Evolutionary conservation across 2,888 invertebrate genomes (phyloP), one percentile per base, ranked within the genome.

Genomic region (Julus scandinavius): DNA sequence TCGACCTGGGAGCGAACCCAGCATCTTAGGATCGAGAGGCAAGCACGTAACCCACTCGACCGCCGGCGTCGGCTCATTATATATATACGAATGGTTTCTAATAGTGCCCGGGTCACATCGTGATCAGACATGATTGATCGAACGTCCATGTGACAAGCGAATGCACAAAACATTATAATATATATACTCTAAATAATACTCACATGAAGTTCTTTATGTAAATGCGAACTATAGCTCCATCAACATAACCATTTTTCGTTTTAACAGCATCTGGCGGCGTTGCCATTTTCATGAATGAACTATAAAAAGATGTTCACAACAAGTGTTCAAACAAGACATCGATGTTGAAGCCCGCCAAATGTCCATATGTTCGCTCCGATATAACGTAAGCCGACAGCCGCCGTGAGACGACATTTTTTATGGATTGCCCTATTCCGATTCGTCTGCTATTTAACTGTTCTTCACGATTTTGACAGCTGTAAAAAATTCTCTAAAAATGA

Each of bases 401-500:
- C 29, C 29, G 29, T 49, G 6, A 49, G 2, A 13, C 1, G 9
- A 49, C 49, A 49, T 49, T 9, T 9, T 49, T 49, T 49, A 49
- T 49, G 49, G 49, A 49, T 2, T 9, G 49, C 49, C 49, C 49
- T 49, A 49, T 6, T 6, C 49, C 9, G 1, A 49, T 49, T 13
- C 29, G 29, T 29, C 29, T 29, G 29, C 29, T 29, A 29, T 29
- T 29, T 29, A 29, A 29, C 29, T 7, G 29, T 29, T 11, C 72
- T 72, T 20, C 20, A 29, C 1, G 63, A 72, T 17, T 72, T 29
- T 72, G 72, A 72, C 72, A 72, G 72, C 72, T 72, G 63, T n/a
- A 63, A 63, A 1, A n/a, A 63, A n/a, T 29, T 72, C 2, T 6
- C 0, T 40, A 40, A 86, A 88, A 90, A 94, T 99, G 99, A 97